These are phyloP conservation scores for Blastobasis lacticolella DNA, from an alignment of 2,888 invertebrate species.

Conservation along the genomic window DNA sequence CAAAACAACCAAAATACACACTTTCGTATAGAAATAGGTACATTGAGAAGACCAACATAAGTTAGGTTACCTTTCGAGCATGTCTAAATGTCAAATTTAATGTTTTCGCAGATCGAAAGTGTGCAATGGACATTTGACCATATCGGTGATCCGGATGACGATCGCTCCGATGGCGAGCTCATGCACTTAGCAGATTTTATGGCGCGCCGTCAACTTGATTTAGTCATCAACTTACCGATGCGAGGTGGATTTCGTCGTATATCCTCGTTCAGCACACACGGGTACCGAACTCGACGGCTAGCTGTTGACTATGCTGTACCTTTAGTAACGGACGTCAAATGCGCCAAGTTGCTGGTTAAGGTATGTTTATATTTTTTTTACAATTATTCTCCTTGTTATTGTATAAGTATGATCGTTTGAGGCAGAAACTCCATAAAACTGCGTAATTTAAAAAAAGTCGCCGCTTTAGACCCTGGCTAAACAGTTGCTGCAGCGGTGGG, in stretches of 20 bases:
- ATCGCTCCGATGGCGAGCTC: constrained; percentile 83
- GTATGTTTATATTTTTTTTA: constrained; percentile 46
- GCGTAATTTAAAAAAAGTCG: no score
- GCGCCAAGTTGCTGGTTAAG: constrained; percentile 96
- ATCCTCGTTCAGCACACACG: constrained; percentile 95
- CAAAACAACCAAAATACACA: no score
- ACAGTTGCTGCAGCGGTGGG: no score
- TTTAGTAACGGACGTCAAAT: constrained; percentile 98
- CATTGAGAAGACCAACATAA: no score
- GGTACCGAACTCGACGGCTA: constrained; percentile 94
- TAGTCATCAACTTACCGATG: constrained; percentile 98
- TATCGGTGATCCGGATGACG: constrained; percentile 85
- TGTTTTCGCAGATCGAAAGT: constrained; percentile 83
- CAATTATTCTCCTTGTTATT: background rate
- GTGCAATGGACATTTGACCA: constrained; percentile 99
- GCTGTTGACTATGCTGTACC: constrained; percentile 99
- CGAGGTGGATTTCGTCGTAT: constrained; percentile 94
- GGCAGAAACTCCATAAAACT: no score
- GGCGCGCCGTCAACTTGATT: constrained; percentile 93
- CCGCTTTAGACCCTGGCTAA: no score
- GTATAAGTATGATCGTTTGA: no score
- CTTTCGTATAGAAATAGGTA: no score
- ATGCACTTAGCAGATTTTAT: constrained; percentile 94
- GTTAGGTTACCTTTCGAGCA: no score
- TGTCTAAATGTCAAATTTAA: background rate